Evolutionary conservation across 2,113 vertebrate species (phyloP), one percentile per base, ranked within the genome.

Genomic region (Spilogale gracilis): DNA sequence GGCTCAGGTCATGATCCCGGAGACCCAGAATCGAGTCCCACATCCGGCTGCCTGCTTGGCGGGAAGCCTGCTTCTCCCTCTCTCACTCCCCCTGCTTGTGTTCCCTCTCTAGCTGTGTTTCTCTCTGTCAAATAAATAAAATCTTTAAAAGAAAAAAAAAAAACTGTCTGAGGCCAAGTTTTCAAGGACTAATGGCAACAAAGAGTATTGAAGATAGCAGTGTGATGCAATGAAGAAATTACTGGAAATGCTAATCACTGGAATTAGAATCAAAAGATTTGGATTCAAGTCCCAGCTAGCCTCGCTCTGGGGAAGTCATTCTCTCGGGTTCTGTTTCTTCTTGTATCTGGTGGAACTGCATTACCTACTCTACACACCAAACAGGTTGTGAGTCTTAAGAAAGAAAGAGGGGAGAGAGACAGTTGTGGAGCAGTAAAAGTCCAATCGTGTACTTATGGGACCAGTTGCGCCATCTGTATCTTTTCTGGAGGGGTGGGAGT

Each of bases 281-380:
- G 58, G 81, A 94, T 94, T 96, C 87, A 92, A 87, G 87, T 96
- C 23, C 27, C 1, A 38, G 87, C 92, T 94, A 67, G 50, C 30
- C 7, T 32, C 58, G 74, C n/a, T 85, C 95, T 54, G 14, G 16
- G 71, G 67, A 83, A 94, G 38, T 43, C 50, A 6, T 76, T 79
- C 58, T 73, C 74, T 89, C n/a, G 67, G 38, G 38, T 65, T 92
- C 87, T 90, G 17, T 96, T 89, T 94, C 69, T 78, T 96, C 56
- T 11, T 18, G 18, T 85, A 9, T 48, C 80, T 17, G 79, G 45
- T 60, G 10, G 63, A 95, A 95, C 48, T 63, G 48, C 54, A 79
- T 27, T 85, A 93, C 76, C 71, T 85, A 58, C 95, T 92, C 76
- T 95, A 58, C 9, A 6, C 67, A 91, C 80, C 80, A 56, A 88